Evolutionary conservation across 2,888 invertebrate species (phyloP).

Genomic region (Chrysolina oricalcia): DNA sequence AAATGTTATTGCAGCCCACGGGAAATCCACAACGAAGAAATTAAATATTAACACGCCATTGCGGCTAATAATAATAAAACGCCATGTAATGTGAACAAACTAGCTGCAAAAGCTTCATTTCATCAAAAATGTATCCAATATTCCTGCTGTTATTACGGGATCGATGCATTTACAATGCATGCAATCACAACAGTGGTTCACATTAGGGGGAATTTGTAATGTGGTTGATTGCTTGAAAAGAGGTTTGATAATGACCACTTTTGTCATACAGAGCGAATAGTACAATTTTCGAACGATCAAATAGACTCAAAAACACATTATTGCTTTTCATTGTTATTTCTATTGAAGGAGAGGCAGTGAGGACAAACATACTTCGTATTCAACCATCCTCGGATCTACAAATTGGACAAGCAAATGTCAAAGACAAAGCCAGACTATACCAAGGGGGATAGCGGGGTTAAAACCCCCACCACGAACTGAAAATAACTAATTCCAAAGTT

Average conservation of each 20-base stretch:
- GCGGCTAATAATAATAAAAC: constrained; percentile 59
- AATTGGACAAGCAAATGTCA: too few relatives aligned
- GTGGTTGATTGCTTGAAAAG: neutral
- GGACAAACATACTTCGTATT: too few relatives aligned
- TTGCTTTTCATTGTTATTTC: too few relatives aligned
- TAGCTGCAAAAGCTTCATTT: constrained; percentile 35
- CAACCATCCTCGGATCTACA: too few relatives aligned
- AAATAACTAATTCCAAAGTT: too few relatives aligned
- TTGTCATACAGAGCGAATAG: too few relatives aligned
- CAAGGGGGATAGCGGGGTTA: too few relatives aligned
- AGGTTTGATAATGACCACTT: neutral
- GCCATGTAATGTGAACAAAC: constrained; percentile 45
- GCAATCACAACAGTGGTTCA: constrained; percentile 25
- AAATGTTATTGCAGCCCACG: constrained; percentile 59
- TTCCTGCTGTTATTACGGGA: constrained; percentile 21
- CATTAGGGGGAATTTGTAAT: neutral
- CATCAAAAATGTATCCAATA: constrained; percentile 45
- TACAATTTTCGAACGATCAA: too few relatives aligned
- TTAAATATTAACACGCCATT: constrained; percentile 67
- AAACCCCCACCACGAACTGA: too few relatives aligned
- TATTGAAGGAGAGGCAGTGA: too few relatives aligned
- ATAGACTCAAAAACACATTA: too few relatives aligned
- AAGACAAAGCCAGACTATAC: too few relatives aligned
- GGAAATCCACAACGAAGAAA: constrained; percentile 62
- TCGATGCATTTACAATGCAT: constrained; percentile 35